phyloP scores from a whole-genome alignment of 1,140 invertebrate genomes.

The Drosophila nasuta region DNA sequence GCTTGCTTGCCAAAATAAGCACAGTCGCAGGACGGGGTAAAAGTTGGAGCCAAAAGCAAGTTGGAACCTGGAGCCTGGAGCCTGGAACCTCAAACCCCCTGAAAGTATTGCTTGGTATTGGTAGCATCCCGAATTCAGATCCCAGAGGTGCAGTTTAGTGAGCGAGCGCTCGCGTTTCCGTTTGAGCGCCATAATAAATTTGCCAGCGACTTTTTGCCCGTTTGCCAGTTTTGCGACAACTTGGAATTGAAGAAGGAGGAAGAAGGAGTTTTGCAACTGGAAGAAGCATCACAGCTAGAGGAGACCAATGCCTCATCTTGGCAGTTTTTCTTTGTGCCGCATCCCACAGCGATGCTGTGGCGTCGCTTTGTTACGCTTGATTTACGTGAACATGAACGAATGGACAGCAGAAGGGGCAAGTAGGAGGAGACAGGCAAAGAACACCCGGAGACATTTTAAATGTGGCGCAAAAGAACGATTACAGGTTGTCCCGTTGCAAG shows the following conservation, averaged over 20 bases:
- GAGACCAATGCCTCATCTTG: conserved; percentile 55
- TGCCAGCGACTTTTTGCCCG: conserved; percentile 60
- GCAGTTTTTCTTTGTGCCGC: conserved; percentile 22
- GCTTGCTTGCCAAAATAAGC: conserved; percentile 37
- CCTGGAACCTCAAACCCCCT: neutral
- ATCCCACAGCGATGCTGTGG: conserved; percentile 41
- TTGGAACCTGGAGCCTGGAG: too few species aligned
- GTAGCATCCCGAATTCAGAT: conserved; percentile 28
- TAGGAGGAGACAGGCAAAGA: conserved; percentile 34
- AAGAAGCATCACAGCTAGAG: conserved; percentile 20
- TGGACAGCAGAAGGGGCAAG: conserved; percentile 46
- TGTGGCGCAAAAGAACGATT: conserved; percentile 82
- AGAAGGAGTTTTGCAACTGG: neutral
- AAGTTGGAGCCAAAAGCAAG: neutral
- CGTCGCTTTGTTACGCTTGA: conserved; percentile 80
- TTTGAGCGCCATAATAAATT: conserved; percentile 76
- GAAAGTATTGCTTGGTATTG: neutral
- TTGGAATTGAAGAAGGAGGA: conserved; percentile 29
- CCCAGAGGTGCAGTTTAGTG: conserved; percentile 76
- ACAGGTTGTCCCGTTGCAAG: conserved; percentile 75
- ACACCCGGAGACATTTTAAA: conserved; percentile 81
- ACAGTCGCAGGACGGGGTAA: conserved; percentile 4
- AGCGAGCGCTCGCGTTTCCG: conserved; percentile 55
- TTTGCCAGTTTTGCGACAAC: conserved; percentile 55
- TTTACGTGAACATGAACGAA: conserved; percentile 83